These are phyloP conservation scores for Trogon surrucura DNA, from an alignment of 2,113 vertebrate species.

Conservation along the genomic window DNA sequence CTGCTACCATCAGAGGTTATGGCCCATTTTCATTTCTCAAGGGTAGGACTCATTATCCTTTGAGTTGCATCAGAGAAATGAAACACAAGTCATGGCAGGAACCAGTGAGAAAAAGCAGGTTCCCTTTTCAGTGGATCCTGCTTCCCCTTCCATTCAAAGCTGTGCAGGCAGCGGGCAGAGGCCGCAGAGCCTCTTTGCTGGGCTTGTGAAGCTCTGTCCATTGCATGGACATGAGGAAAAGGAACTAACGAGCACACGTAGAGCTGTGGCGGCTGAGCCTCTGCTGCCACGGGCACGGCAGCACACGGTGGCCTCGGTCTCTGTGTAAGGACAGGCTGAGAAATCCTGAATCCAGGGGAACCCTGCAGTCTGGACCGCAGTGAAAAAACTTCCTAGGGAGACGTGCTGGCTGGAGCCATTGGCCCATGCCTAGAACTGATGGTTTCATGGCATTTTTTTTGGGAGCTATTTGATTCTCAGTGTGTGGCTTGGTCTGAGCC, in stretches of 20 bases:
- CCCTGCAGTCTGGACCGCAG: not conserved
- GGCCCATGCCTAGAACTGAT: not conserved
- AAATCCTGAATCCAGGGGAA: rapidly evolving
- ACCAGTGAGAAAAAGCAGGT: not conserved
- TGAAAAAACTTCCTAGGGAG: not conserved
- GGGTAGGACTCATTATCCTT: not conserved
- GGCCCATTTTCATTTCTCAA: conserved; percentile 27
- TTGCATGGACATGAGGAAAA: rapidly evolving
- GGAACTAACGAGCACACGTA: not conserved
- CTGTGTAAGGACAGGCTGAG: not conserved
- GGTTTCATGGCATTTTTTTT: rapidly evolving
- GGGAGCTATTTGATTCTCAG: not conserved
- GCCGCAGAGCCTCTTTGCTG: rapidly evolving
- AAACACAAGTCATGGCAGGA: not conserved
- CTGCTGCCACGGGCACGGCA: not conserved
- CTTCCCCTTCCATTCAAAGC: not conserved
- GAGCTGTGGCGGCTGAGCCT: not conserved
- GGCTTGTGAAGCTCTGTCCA: not conserved
- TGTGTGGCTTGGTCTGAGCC: not conserved
- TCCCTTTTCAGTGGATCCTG: conserved; percentile 19
- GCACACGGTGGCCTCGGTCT: rapidly evolving
- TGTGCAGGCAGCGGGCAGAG: not conserved
- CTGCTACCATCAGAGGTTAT: not conserved
- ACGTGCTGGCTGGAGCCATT: not conserved
- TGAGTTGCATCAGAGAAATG: not conserved